phyloP scores from a whole-genome alignment of 2,797 vertebrate genomes.

The Poecilia velifera region DNA sequence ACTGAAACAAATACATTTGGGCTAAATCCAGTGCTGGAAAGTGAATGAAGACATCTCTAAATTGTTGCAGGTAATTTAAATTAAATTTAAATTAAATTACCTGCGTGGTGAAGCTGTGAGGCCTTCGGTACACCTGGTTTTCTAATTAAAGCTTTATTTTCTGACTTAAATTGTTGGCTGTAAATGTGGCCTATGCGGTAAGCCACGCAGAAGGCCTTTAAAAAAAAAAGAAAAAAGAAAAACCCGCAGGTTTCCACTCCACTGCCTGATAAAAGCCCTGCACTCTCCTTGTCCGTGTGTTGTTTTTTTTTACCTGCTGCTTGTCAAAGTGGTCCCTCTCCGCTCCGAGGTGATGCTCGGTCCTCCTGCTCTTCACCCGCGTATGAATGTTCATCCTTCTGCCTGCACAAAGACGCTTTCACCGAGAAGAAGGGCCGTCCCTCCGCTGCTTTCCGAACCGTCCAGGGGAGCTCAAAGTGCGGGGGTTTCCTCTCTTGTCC shows the following conservation, averaged over 20 bases:
- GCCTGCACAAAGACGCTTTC: neutral
- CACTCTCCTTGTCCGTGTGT: neutral
- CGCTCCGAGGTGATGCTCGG: constrained; percentile 88
- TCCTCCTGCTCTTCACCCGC: constrained; percentile 86
- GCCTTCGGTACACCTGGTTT: neutral
- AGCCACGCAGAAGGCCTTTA: constrained; percentile 8
- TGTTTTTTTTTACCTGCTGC: constrained; percentile 85
- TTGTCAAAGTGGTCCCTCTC: constrained; percentile 96
- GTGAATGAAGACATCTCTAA: neutral
- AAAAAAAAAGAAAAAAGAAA: neutral
- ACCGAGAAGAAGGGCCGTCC: neutral
- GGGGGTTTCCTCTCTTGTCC: neutral
- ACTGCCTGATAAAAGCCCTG: neutral
- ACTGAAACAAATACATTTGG: neutral
- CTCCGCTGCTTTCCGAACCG: neutral
- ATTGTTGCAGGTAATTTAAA: neutral
- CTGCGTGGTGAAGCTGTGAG: neutral
- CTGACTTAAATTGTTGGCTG: neutral
- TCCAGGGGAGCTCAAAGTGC: neutral
- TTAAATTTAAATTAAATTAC: too few relatives aligned
- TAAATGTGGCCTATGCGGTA: constrained; percentile 37
- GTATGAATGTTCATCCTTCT: constrained; percentile 90
- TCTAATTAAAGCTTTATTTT: neutral
- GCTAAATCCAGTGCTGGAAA: neutral
- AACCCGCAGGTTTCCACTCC: neutral